Evolutionary conservation across 2,888 invertebrate genomes (phyloP), one percentile per base, ranked within the genome.

Genomic region (Lamellibrachia columna): DNA sequence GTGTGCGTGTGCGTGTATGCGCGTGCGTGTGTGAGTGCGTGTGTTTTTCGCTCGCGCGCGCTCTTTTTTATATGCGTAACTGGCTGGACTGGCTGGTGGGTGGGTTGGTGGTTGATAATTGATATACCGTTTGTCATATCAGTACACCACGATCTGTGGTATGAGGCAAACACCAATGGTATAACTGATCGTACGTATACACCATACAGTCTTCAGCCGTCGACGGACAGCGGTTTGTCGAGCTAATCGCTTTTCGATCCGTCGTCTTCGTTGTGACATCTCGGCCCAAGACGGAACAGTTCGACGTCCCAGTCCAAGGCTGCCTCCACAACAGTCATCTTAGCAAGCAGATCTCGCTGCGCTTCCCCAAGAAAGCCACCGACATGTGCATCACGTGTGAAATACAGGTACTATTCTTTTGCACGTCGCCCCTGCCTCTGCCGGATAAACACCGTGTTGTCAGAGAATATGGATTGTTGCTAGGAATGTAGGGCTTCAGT

Each of bases 351-450:
- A 95, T 96, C 92, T 95, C 95, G 28, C 94, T 96, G 22, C 93
- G 96, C 40, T 96, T 96, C 92, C 96, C 96, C 28, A 96, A 96
- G 95, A 96, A 95, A 93, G 95, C 96, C 11, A 94, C 95, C 28
- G 95, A 95, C 93, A 94, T 93, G 52, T 94, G 94, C 92, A 95
- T 96, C 92, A 94, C 95, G 53, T 95, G 95, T 93, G 93, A 94
- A 90, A 94, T 96, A 92, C 94, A 95, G 95, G 96, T 96, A 93
- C 53, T 53, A n/a, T 2, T 40, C 40, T 40, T 0, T 40, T 40
- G 40, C 40, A 40, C 40, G 40, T 40, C 40, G 40, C 40, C 40
- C 40, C 40, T 1, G 40, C 40, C 9, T 55, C 55, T 55, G 55
- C 40, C 40, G 40, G 40, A 40, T 40, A 40, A 40, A 40, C 40